Base-by-base conservation (phyloP, 2,113 vertebrate species). In the Ptilonorhynchus violaceus region DNA sequence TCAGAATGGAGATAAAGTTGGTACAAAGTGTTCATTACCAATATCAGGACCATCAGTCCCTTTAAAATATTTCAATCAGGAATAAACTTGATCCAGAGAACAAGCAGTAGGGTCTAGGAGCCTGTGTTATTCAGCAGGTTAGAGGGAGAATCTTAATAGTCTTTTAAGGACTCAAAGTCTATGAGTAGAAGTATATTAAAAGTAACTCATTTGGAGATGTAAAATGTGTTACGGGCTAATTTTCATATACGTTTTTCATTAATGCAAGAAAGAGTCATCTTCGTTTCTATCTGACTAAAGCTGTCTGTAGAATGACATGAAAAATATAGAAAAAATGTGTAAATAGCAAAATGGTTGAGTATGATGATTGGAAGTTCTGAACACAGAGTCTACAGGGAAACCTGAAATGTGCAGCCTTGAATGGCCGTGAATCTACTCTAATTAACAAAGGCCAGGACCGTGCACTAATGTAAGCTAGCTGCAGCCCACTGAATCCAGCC, bases 401-500 rank as follows among this genome's bases (percentile, higher is more conserved):
- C 49, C 24, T 53, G 68, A 91, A 92, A 84, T 77, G 42, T 47
- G 21, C 28, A 42, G n/a, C 35, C 46, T 64, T 69, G 58, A 76
- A 53, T 19, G 44, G n/a, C 67, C 80, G 31, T 44, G 68, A 81
- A 62, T 84, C 68, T 55, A 47, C 0, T 0, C 55, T 91, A 92
- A 96, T 92, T 95, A 97, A 89, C 37, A 70, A 70, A 89, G 91
- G 59, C 55, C 86, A 84, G 76, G 75, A 70, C 42, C 0, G 0
- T 83, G 83, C 59, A 56, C 64, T 84, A 55, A 80, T 55, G 50
- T 35, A 16, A 83, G 50, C 92, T 73, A 96, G 91, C 89, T 81
- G 84, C 70, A 95, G 72, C 60, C 64, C 68, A 30, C 68, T 92
- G 92, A 74, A 81, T 59, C 52, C 64, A 97, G 94, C 83, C 94